Base-by-base conservation (phyloP, 2,888 invertebrate species). In the Trissolcus brochymenae region DNA sequence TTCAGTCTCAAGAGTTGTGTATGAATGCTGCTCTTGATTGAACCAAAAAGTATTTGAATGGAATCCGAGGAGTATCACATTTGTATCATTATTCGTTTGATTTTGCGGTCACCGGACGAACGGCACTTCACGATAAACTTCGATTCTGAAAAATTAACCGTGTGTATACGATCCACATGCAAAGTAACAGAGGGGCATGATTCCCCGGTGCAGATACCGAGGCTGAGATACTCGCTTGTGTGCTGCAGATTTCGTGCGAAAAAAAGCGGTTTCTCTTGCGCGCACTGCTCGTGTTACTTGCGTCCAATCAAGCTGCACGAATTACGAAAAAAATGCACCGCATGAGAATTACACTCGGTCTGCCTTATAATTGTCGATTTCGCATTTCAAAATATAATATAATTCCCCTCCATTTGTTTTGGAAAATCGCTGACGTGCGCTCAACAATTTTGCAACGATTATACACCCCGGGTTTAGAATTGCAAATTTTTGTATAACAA, bases 211-310 rank as follows among this genome's bases (percentile, higher is more conserved):
- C 19, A 68, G 65, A 75, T 75, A 75, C 64, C 64, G 49, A 14
- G 50, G 21, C 67, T 25, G 14, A 51, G 74, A 74, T 62, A 67
- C 62, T 57, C 60, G 57, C 51, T 55, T 50, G 29, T 49, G 50
- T n/a, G 64, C 54, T 64, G 40, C 53, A 50, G 50, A 70, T 51
- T 71, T 55, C 53, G 40, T 17, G 16, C 56, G 70, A 65, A 71
- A 76, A 76, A 71, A 54, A 35, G 43, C 35, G 16, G 40, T 2
- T 56, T 72, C 57, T 60, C 43, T 41, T 29, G 51, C 70, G 29
- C 51, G 57, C 50, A 70, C 60, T 61, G 54, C 74, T 82, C 80
- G 82, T 82, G 76, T 82, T 82, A 82, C 82, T 72, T 77, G 68
- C 41, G 50, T 50, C 60, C 66, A 60, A 53, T 54, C 56, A 11